phyloP scores from a whole-genome alignment of 2,797 vertebrate species.

The Oreonectes daqikongensis region DNA sequence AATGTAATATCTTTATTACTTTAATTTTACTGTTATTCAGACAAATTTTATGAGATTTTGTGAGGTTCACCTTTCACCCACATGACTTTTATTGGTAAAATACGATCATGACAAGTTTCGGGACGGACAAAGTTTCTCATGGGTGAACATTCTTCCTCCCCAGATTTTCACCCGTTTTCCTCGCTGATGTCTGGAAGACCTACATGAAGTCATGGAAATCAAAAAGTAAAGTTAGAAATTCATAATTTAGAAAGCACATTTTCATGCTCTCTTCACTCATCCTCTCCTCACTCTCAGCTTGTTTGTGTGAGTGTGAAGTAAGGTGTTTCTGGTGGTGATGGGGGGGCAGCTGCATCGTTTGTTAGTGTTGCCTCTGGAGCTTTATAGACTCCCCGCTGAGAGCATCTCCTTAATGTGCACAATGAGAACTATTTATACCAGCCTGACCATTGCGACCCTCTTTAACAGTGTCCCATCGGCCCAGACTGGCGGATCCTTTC shows the following conservation, averaged over 20 bases:
- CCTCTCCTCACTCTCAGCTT: slow-evolving; percentile 35
- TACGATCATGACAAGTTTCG: neutral
- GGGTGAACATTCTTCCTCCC: neutral
- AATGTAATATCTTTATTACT: neutral
- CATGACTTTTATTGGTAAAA: neutral
- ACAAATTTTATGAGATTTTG: neutral
- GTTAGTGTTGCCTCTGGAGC: slow-evolving; percentile 82
- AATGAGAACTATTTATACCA: slow-evolving; percentile 92
- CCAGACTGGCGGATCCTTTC: slow-evolving; percentile 84
- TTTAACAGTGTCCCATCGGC: slow-evolving; percentile 91
- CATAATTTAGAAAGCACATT: slow-evolving; percentile 21
- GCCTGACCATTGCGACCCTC: slow-evolving; percentile 92
- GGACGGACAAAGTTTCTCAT: neutral
- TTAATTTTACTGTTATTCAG: neutral
- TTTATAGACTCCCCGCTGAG: slow-evolving; percentile 92
- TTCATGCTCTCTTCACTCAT: slow-evolving; percentile 1
- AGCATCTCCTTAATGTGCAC: slow-evolving; percentile 92
- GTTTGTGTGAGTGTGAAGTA: slow-evolving; percentile 59
- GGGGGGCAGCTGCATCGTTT: slow-evolving; percentile 74
- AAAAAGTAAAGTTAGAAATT: slow-evolving; percentile 19
- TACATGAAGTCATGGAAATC: neutral
- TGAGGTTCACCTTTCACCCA: neutral
- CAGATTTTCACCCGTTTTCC: neutral
- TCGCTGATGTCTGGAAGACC: neutral
- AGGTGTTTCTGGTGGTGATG: slow-evolving; percentile 66